Evolutionary conservation across 2,113 vertebrate genomes (phyloP).

Genomic region (Otus sunia): DNA sequence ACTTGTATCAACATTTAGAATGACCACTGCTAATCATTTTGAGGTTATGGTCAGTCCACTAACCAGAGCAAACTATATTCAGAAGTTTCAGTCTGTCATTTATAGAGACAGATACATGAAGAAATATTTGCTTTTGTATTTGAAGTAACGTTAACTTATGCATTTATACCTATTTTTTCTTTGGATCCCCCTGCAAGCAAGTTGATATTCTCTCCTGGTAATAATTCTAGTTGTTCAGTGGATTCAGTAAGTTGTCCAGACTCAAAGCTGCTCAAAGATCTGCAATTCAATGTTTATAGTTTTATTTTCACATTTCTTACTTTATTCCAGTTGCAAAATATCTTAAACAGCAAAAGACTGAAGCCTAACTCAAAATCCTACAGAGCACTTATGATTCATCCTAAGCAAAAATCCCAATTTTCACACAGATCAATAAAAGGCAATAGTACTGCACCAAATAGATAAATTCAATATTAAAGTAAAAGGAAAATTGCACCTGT

Average conservation of each 20-base stretch:
- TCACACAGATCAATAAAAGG: not conserved
- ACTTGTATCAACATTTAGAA: not conserved
- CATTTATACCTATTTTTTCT: conserved; percentile 90
- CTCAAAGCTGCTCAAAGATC: conserved; percentile 91
- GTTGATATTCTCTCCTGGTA: conserved; percentile 94
- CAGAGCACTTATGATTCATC: not conserved
- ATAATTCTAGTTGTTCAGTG: conserved; percentile 87
- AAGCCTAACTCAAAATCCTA: not conserved
- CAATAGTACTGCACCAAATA: not conserved
- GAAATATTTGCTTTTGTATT: not conserved
- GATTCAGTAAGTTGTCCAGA: conserved; percentile 89
- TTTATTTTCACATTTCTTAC: not conserved
- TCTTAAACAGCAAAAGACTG: not conserved
- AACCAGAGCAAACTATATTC: not conserved
- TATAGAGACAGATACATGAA: not conserved
- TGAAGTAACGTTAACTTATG: not conserved
- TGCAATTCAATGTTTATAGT: conserved; percentile 65
- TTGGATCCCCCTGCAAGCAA: conserved; percentile 84
- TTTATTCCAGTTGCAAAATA: not conserved
- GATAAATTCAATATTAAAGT: not conserved
- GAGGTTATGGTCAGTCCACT: not conserved
- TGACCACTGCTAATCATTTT: not conserved
- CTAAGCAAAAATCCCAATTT: not conserved
- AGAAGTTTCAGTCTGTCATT: not conserved
- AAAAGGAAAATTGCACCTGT: not conserved